Evolutionary conservation across 92 coral and sea anemone species (phyloP), one percentile per base, ranked within the genome.

Genomic region (Heteractis magnifica): DNA sequence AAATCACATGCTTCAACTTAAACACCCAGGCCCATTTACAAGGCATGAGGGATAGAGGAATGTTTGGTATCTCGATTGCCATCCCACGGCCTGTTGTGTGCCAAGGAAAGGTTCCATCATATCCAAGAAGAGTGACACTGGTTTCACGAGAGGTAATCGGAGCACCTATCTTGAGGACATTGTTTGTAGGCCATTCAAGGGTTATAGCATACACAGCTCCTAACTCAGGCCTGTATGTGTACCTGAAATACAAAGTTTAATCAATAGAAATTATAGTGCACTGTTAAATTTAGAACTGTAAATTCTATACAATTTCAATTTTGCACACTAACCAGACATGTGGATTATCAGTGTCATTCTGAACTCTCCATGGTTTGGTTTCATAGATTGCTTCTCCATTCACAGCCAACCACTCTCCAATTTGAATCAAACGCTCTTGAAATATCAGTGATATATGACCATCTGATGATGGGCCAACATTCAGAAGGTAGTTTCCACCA

Each of bases 11-110:
- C 13, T 72, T 76, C 12, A 96, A 74, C 78, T 94, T 96, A 52
- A 96, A 89, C 5, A 90, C 97, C 99, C 99, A 96, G 1, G 97
- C 99, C 98, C 98, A 96, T 49, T 84, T 76, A 56, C 93, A 88
- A 6, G 99, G 99, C 77, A 96, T 85, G 58, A 87, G 82, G 5
- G 92, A 75, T 13, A 84, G 82, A 72, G 98, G 87, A 23, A 92
- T 90, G 6, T 79, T 76, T 20, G 99, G 99, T 50, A 96, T 73
- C 75, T 88, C 75, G 49, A 96, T 94, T 41, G 58, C 80, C 78
- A 94, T 89, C 18, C 93, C 97, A 23, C 79, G 48, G 10, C 78
- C 8, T 4, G 87, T 86, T 52, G 87, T 80, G 26, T 79, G 77
- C 98, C 98, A 96, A 3, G 75, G 15, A 14, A 96, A 72, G 50